Evolutionary conservation across 2,888 invertebrate species (phyloP), one percentile per base, ranked within the genome.

Genomic region (Altica lythri): DNA sequence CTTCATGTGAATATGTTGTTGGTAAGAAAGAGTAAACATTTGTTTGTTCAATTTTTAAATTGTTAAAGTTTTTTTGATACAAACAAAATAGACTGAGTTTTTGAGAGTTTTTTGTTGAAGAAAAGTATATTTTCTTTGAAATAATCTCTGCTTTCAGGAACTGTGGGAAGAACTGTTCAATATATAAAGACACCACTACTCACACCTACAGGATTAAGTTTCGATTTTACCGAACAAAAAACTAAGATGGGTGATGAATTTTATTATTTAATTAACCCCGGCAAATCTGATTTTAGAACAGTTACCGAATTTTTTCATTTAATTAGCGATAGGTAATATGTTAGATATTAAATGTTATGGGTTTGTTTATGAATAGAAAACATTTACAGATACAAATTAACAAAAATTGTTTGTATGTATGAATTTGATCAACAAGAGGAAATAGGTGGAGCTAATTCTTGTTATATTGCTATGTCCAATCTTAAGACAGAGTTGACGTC

Each of bases 201-300:
- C 45, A 89, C 92, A 0, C 88, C 90, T 0, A 92, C 91, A 0
- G 93, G 89, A 0, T 85, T 90, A 55, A 86, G 89, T 0, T 86
- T 81, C 65, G 92, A 92, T 75, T 93, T 92, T 71, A 85, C 86
- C 18, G 78, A 80, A 46, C 80, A 82, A 12, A 92, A 92, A 72
- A 85, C 81, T 1, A 77, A 78, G 2, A 88, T 87, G 65, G 75
- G 79, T 0, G 83, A 89, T 62, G 92, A 93, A 73, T 92, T 86
- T 73, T 89, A 87, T 70, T 87, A 91, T 84, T 78, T 90, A 25
- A 81, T 90, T 2, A 81, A 91, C 49, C 80, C 88, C 8, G 92
- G 92, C 0, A 81, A 82, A 16, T 75, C 89, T 29, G 86, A 89
- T 18, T 92, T 89, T 65, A 80, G 85, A 67, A 87, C 89, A 48